Conservation (phyloP, 30 jellyfish, hydroid and myxozoan genomes). For the Clytia hemisphaerica region DNA sequence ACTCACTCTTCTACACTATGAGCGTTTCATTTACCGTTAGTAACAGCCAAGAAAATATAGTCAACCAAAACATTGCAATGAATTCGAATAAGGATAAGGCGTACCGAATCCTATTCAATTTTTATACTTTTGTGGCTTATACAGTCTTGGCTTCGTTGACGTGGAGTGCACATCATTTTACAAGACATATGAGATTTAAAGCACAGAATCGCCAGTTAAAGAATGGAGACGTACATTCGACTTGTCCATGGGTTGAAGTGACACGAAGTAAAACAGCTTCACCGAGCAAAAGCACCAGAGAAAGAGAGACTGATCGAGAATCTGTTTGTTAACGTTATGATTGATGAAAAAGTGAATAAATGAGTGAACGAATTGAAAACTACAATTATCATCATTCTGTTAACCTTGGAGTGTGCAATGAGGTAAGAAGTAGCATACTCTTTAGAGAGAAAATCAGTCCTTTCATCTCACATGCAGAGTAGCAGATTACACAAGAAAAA, state of each 20-base stretch:
- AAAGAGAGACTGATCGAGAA: slow-evolving; percentile 94
- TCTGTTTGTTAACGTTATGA: slow-evolving; percentile 62
- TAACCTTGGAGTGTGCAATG: background rate
- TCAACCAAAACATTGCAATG: slow-evolving; percentile 37
- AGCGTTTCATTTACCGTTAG: slow-evolving; percentile 73
- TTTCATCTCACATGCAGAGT: too few relatives aligned
- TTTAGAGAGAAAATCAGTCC: background rate
- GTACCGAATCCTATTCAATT: slow-evolving; percentile 57
- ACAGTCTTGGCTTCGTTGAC: slow-evolving; percentile 72
- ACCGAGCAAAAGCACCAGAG: slow-evolving; percentile 81
- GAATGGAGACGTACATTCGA: slow-evolving; percentile 56
- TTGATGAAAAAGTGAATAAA: background rate
- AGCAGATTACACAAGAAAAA: too few relatives aligned
- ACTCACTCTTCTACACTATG: slow-evolving; percentile 52
- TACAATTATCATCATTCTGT: background rate
- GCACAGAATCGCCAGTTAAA: slow-evolving; percentile 87
- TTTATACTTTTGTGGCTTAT: slow-evolving; percentile 53
- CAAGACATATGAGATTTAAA: slow-evolving; percentile 97
- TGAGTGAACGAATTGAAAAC: background rate
- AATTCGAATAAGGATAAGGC: slow-evolving; percentile 74
- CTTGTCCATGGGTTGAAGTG: slow-evolving; percentile 94
- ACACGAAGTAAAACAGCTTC: slow-evolving; percentile 86
- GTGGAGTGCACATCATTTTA: slow-evolving; percentile 95
- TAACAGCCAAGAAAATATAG: slow-evolving; percentile 54
- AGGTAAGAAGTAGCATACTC: background rate